Evolutionary conservation across 2,888 invertebrate species (phyloP).

Genomic region (Erebia epiphron): DNA sequence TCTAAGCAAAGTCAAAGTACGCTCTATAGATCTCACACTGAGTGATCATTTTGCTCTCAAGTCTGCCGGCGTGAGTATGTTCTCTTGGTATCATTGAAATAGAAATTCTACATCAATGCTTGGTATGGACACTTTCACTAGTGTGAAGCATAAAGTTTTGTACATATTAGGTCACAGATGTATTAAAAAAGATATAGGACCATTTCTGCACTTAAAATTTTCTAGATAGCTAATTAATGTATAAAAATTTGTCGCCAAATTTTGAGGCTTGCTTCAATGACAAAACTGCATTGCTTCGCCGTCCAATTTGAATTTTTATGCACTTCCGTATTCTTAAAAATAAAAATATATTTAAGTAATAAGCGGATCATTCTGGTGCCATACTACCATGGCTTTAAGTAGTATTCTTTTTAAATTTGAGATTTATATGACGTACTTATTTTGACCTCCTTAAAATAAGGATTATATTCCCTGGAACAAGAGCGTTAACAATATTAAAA

Average conservation of each 20-base stretch:
- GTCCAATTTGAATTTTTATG: slow-evolving; percentile 49
- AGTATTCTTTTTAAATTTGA: no score
- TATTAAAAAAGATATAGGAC: slow-evolving; percentile 31
- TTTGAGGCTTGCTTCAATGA: slow-evolving; percentile 42
- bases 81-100: neutral
- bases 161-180: slow-evolving; percentile 35
- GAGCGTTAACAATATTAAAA: no score
- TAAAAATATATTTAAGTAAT: slow-evolving; percentile 23
- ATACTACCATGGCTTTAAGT: no score
- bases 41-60: no score
- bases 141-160: slow-evolving; percentile 35
- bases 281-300: slow-evolving; percentile 53
- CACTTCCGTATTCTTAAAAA: slow-evolving; percentile 40
- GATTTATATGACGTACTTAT: no score
- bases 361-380: neutral
- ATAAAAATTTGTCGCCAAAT: slow-evolving; percentile 31
- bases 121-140: neutral
- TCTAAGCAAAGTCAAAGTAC: no score
- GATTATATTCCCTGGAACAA: no score
- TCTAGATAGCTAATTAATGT: slow-evolving; percentile 41
- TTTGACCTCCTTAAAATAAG: no score
- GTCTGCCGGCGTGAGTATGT: neutral
- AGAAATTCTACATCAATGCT: no score
- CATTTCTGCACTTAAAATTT: slow-evolving; percentile 36
- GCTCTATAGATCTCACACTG: no score